Evolutionary conservation across 2,888 invertebrate genomes (phyloP).

Genomic region (Listrodromus nycthemerus): DNA sequence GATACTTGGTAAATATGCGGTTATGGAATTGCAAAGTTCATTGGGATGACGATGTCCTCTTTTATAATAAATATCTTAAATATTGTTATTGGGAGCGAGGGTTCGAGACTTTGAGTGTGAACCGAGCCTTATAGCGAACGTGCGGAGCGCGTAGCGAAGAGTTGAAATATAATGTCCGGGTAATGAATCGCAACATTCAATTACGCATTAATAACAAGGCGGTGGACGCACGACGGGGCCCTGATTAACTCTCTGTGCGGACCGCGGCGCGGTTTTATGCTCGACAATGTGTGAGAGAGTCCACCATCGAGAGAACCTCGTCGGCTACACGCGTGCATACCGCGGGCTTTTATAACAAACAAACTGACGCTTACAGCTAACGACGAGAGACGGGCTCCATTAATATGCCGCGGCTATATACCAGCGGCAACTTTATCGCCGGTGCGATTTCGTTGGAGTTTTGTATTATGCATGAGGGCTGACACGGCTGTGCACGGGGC

Average conservation of each 20-base stretch:
- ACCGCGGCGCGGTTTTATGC: constrained; percentile 5
- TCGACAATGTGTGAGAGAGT: constrained; percentile 57
- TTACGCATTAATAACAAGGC: constrained; percentile 79
- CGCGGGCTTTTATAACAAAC: constrained; percentile 61
- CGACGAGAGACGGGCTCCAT: constrained; percentile 58
- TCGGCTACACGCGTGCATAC: constrained; percentile 26
- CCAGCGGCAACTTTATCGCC: constrained; percentile 53
- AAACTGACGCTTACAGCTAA: constrained; percentile 54
- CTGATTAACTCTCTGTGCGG: constrained; percentile 74
- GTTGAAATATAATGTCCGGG: constrained; percentile 73
- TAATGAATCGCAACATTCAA: constrained; percentile 78
- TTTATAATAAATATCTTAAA: background rate
- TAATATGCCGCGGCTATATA: constrained; percentile 44
- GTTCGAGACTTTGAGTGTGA: constrained; percentile 49
- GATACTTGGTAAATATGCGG: background rate
- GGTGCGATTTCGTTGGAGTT: constrained; percentile 49
- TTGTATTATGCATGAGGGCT: constrained; percentile 27
- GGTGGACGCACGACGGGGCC: constrained; percentile 68
- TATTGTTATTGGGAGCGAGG: constrained; percentile 2
- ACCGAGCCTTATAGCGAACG: constrained; percentile 47
- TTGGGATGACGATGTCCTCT: background rate
- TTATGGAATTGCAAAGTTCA: too few species aligned
- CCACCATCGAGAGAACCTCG: constrained; percentile 14
- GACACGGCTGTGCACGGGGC: constrained; percentile 11
- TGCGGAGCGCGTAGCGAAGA: constrained; percentile 39